Percentiles rank a stretch among this genome's conserved stretches.
phyloP scores from a whole-genome alignment of 1,140 invertebrate genomes.

The Hylaeus anthracinus region DNA sequence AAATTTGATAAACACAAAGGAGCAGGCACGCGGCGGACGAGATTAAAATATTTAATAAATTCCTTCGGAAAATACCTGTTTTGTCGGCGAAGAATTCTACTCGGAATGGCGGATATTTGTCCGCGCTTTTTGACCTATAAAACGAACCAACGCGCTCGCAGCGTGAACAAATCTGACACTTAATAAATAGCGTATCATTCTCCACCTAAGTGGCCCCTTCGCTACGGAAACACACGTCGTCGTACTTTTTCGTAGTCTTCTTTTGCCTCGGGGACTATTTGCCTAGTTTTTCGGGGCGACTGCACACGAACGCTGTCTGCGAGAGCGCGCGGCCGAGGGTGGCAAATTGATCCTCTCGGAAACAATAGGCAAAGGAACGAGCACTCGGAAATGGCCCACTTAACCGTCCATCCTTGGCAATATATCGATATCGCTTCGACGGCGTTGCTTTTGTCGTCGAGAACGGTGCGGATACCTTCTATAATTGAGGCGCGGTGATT shows the following conservation, averaged over 20 bases:
- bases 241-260: not conserved
- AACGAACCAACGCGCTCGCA: no score
- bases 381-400: conserved; percentile 57
- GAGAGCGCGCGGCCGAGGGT: conserved; percentile 18
- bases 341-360: conserved; percentile 56
- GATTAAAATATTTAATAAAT: no score
- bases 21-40: no score
- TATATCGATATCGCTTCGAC: conserved; percentile 53
- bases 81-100: no score
- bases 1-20: no score
- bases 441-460: conserved; percentile 42
- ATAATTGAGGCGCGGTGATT: conserved; percentile 43
- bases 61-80: no score
- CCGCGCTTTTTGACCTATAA: no score
- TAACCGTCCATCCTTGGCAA: conserved; percentile 51
- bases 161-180: no score
- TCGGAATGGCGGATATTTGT: no score
- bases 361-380: conserved; percentile 58
- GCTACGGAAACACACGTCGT: not conserved
- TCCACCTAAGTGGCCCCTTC: not conserved
- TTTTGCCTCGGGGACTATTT: not conserved
- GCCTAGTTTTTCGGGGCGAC: conserved; percentile 18
- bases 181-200: not conserved
- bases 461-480: conserved; percentile 25
- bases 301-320: not conserved